Evolutionary conservation across 2,113 vertebrate genomes (phyloP), one percentile per base, ranked within the genome.

Genomic region (Chunga burmeisteri): DNA sequence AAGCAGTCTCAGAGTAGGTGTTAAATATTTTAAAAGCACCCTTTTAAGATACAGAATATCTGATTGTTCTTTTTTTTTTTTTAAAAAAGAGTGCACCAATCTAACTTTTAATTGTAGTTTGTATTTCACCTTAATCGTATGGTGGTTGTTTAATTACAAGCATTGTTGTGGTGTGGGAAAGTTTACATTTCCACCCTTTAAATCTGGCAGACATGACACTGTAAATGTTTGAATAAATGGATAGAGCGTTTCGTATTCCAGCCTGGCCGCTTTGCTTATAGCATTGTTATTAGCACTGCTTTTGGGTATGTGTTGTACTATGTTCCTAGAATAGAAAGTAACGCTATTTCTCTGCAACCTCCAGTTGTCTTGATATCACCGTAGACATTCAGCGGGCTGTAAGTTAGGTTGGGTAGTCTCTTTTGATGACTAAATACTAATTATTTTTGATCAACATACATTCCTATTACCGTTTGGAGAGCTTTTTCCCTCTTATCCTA

Each of bases 1-100:
- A 99, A 96, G 99, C 99, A 2, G 99, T 99, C 94, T 99, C 99
- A 17, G 99, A 99, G 99, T 99, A 98, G 98, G 99, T 99, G 79
- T 95, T 75, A 17, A 29, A 93, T 38, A 27, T 78, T 96, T 95
- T 67, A 63, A 23, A 90, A 67, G 75, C 82, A 59, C 70, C 40
- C 44, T 80, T 84, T 67, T 53, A 88, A 87, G 63, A 66, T n/a
- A 56, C 53, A 91, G 26, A 86, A 62, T 75, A 67, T 55, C 49
- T 23, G 1, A 3, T 23, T 66, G 40, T 67, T 79, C 10, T 3
- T 4, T 74, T 68, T 23, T 58, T 25, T 11, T 5, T 34, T 68
- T 23, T 58, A 23, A 23, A 44, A 61, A 36, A 21, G 30, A 80
- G 32, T 58, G 75, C 44, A 50, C 50, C 49, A 6, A 3, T 62